Evolutionary conservation across 2,797 vertebrate species (phyloP), one percentile per base, ranked within the genome.

Genomic region (Micrastur ruficollis): DNA sequence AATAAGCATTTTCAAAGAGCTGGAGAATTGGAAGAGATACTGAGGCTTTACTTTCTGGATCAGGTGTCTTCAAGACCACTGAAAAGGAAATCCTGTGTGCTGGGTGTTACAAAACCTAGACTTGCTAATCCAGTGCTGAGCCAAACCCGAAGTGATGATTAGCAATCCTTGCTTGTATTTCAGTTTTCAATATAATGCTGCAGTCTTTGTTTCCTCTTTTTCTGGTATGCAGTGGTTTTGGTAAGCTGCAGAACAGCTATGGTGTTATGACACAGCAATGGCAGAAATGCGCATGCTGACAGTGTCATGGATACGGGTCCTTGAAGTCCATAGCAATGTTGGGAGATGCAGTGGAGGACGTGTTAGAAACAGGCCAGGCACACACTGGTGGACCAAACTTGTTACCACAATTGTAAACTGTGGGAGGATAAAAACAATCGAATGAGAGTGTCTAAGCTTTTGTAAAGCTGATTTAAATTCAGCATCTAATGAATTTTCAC

Each of bases 381-480:
- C 32, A 36, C 0, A 0, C 23, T 49, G 18, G 5, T 90, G 61
- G 78, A 14, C 47, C 31, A 16, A 16, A 63, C 16, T 68, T 68
- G 76, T 53, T 89, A 46, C 40, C 18, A 29, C 31, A n/a, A 2
- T 9, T 66, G 50, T 81, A 67, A 80, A 86, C 42, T 29, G 12
- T 23, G 61, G 32, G 56, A 88, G 53, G 47, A 44, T 74, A 31
- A 62, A 90, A 75, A 50, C 11, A 74, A 17, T 11, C 62, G 25
- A 63, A 81, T 85, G 25, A 63, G 8, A 68, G 15, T 19, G 11
- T 55, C 27, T 40, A 38, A 58, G 21, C 34, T 95, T 94, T 84
- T 59, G 34, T 63, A 78, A 86, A 90, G 38, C 21, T 18, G 7
- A 53, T 86, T 83, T 90, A 78, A 87, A 61, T 95, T 86, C 29